Evolutionary conservation across 2,888 invertebrate species (phyloP).

Genomic region (Archips xylosteana): DNA sequence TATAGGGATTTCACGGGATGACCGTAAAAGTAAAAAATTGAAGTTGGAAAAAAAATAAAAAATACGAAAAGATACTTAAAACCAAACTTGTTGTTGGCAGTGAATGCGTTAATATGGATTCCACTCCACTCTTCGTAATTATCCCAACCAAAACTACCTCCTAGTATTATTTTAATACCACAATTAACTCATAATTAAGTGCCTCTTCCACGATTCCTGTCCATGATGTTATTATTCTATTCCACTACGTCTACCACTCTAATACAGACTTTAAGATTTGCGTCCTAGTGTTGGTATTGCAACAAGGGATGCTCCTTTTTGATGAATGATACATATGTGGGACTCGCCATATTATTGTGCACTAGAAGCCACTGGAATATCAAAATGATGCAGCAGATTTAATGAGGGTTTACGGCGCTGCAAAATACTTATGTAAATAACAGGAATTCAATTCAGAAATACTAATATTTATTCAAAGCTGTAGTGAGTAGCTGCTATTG

Average conservation of each 20-base stretch:
- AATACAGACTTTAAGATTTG: conserved; percentile 9
- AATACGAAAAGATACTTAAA: no score
- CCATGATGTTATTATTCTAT: conserved; percentile 2
- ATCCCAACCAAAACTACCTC: background rate
- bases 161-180: conserved; percentile 30
- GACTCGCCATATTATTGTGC: conserved; percentile 56
- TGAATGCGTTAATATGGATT: no score
- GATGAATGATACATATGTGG: conserved; percentile 55
- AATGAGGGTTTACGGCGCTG: conserved; percentile 59
- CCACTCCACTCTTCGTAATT: background rate
- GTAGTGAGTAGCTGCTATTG: no score
- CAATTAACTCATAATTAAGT: conserved; percentile 30
- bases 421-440: no score
- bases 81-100: no score
- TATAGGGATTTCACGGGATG: no score
- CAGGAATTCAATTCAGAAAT: no score
- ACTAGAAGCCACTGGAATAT: conserved; percentile 59
- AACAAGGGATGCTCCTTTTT: conserved; percentile 48
- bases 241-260: background rate
- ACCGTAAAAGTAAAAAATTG: no score
- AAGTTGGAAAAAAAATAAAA: no score
- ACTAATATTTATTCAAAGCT: no score
- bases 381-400: conserved; percentile 63
- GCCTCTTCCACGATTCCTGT: background rate
- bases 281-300: background rate